These are phyloP conservation scores for Phorcus lineatus DNA, from an alignment of 2,888 invertebrate genomes.

Conservation along the genomic window DNA sequence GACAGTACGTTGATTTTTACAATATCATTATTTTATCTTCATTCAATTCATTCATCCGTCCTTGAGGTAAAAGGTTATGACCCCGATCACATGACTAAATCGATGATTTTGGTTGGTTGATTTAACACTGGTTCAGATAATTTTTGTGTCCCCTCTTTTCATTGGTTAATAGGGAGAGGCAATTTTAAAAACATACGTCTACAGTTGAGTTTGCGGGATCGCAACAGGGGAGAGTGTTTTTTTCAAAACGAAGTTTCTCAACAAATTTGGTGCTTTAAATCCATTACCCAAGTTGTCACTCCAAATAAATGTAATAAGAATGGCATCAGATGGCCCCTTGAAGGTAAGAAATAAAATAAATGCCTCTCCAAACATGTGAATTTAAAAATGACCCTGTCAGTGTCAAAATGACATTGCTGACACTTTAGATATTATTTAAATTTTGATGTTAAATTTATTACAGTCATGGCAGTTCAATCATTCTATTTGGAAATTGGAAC, in stretches of 20 bases:
- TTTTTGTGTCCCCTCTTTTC: background rate
- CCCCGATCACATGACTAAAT: background rate
- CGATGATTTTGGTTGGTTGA: background rate
- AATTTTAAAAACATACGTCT: background rate
- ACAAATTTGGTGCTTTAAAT: too few relatives aligned
- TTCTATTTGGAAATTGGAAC: too few relatives aligned
- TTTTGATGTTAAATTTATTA: too few relatives aligned
- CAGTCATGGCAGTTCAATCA: too few relatives aligned
- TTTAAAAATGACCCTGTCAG: too few relatives aligned
- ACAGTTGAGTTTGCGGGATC: background rate
- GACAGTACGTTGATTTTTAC: background rate
- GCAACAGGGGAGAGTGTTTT: too few relatives aligned
- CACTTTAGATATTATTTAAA: too few relatives aligned
- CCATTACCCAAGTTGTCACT: too few relatives aligned
- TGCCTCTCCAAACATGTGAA: too few relatives aligned
- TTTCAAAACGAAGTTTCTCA: too few relatives aligned
- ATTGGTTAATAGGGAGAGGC: slow-evolving; percentile 32
- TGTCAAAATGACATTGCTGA: too few relatives aligned
- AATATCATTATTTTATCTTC: background rate
- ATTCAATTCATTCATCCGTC: background rate
- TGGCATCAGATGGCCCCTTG: slow-evolving; percentile 41
- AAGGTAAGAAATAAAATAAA: slow-evolving; percentile 32
- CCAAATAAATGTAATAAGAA: background rate
- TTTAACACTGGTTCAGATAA: background rate
- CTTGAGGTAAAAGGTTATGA: slow-evolving; percentile 11